Evolutionary conservation across 2,113 vertebrate species (phyloP).

Genomic region (Mus spicilegus): DNA sequence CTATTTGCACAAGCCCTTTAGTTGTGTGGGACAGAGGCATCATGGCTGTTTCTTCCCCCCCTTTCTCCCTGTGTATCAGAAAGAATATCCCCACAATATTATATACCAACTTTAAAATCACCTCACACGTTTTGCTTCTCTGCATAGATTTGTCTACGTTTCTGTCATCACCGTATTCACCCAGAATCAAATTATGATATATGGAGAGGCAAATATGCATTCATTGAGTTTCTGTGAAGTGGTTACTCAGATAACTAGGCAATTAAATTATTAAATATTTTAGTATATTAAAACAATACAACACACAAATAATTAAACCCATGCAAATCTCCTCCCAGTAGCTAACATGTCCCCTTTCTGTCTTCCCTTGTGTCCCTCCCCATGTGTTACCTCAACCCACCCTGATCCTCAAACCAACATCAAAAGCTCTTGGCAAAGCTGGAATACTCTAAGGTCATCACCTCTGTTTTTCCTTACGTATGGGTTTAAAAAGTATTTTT

Average conservation of each 20-base stretch:
- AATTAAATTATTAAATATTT: neutral
- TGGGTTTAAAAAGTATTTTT: neutral
- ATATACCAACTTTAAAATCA: neutral
- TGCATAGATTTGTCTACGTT: neutral
- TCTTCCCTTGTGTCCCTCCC: neutral
- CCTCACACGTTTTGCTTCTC: neutral
- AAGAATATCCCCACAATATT: accelerated
- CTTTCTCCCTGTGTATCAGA: neutral
- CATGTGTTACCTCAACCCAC: accelerated
- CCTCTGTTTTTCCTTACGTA: neutral
- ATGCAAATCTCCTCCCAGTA: neutral
- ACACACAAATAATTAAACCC: neutral
- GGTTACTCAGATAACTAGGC: neutral
- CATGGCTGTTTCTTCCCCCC: neutral
- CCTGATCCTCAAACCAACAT: neutral
- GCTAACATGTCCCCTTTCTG: neutral
- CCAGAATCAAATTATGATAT: neutral
- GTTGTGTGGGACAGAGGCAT: neutral
- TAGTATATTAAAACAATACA: constrained; percentile 18
- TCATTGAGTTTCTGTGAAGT: neutral
- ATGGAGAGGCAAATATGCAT: neutral
- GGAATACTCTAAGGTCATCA: neutral
- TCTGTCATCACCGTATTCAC: neutral
- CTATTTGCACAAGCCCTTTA: neutral
- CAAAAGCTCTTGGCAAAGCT: neutral